These are phyloP conservation scores for Callopanchax toddi DNA, from an alignment of 2,113 vertebrate species.

Conservation along the genomic window DNA sequence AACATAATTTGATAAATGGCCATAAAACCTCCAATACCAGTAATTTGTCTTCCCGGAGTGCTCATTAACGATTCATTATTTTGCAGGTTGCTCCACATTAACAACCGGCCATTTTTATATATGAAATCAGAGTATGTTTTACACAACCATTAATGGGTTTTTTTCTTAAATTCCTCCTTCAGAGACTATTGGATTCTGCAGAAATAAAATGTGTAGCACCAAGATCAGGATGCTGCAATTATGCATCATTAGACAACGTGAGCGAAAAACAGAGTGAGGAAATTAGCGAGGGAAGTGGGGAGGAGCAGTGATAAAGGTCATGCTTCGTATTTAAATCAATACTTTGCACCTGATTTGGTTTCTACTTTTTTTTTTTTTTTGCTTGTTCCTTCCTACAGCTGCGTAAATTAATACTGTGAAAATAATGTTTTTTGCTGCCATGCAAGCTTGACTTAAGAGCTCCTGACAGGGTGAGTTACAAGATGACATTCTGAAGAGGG, in stretches of 20 bases:
- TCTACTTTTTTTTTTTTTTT: background rate
- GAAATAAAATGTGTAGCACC: background rate
- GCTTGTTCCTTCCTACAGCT: constrained; percentile 7
- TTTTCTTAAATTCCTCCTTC: background rate
- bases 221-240: constrained; percentile 10
- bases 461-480: constrained; percentile 58
- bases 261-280: background rate
- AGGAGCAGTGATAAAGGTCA: constrained; percentile 39
- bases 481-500: constrained; percentile 53
- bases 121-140: constrained; percentile 6
- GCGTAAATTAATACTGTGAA: background rate
- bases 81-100: constrained; percentile 8
- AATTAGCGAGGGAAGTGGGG: background rate
- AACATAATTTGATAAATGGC: constrained; percentile 1
- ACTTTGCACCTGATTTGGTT: constrained; percentile 41
- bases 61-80: background rate
- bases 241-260: background rate
- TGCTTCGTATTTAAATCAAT: constrained; percentile 41
- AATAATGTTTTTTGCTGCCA: background rate
- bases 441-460: constrained; percentile 43
- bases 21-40: constrained; percentile 5
- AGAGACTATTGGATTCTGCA: background rate
- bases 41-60: background rate
- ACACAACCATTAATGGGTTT: background rate
- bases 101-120: background rate